Evolutionary conservation across 1,140 invertebrate species (phyloP).

Genomic region (Stegodyphus mimosarum): DNA sequence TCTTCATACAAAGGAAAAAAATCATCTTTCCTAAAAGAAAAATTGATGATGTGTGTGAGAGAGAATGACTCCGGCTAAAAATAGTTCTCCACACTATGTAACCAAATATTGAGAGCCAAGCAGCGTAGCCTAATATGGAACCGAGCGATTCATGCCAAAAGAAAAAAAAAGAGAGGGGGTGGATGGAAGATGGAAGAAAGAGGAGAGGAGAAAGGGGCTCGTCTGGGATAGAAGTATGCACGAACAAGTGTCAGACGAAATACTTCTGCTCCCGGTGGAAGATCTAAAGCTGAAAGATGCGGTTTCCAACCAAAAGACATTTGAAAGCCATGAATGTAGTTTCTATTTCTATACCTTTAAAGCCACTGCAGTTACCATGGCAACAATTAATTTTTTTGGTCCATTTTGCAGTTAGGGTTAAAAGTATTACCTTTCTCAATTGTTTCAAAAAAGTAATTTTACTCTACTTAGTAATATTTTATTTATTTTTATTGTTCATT

Average conservation of each 20-base stretch:
- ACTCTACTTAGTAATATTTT: too few relatives aligned
- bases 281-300: too few relatives aligned
- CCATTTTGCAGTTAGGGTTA: too few relatives aligned
- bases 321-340: too few relatives aligned
- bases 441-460: too few relatives aligned
- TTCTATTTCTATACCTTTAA: too few relatives aligned
- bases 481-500: too few relatives aligned
- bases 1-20: not conserved
- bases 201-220: not conserved
- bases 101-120: constrained; percentile 37
- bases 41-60: not conserved
- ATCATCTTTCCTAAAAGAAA: not conserved
- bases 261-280: too few relatives aligned
- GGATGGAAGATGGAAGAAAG: constrained; percentile 14
- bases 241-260: constrained; percentile 39
- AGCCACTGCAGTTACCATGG: too few relatives aligned
- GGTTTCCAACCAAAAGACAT: too few relatives aligned
- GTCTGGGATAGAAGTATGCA: constrained; percentile 23
- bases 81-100: constrained; percentile 18
- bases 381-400: too few relatives aligned
- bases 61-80: constrained; percentile 12
- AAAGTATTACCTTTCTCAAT: too few relatives aligned
- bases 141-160: constrained; percentile 20
- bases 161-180: constrained; percentile 24
- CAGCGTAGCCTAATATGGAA: constrained; percentile 50